These are phyloP conservation scores for Puma concolor DNA, from an alignment of 2,113 vertebrate genomes.

Conservation along the genomic window DNA sequence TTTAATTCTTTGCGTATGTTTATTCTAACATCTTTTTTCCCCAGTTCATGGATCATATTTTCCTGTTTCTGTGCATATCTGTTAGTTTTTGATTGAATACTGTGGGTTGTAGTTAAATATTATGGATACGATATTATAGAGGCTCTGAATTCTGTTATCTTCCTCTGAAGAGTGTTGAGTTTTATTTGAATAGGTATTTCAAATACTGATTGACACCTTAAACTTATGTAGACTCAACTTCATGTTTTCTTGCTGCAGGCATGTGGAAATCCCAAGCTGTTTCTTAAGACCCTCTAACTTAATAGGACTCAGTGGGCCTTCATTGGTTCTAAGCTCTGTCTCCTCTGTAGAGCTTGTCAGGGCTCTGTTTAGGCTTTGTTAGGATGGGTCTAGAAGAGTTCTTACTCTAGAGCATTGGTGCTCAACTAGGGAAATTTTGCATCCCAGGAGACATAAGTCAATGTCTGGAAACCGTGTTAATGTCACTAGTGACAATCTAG, in stretches of 20 bases:
- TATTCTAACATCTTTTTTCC: not conserved
- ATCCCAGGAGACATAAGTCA: not conserved
- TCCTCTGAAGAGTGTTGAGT: not conserved
- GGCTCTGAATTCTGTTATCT: not conserved
- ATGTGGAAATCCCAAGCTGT: not conserved
- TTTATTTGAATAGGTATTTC: not conserved
- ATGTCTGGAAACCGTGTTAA: not conserved
- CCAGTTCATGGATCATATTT: not conserved
- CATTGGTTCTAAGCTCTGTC: not conserved
- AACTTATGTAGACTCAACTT: not conserved
- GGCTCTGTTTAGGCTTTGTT: not conserved
- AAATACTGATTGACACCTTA: not conserved
- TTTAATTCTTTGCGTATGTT: not conserved
- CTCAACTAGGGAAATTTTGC: not conserved
- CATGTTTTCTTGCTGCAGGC: not conserved
- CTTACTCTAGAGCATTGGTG: not conserved
- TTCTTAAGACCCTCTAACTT: not conserved
- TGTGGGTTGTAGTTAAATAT: not conserved
- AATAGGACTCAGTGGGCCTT: not conserved
- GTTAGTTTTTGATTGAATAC: not conserved
- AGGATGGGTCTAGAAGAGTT: not conserved
- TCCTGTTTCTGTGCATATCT: not conserved
- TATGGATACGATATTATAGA: not conserved
- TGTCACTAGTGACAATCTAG: not conserved
- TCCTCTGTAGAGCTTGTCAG: not conserved